Evolutionary conservation across 2,113 vertebrate species (phyloP), one percentile per base, ranked within the genome.

Genomic region (Elephantulus edwardii): DNA sequence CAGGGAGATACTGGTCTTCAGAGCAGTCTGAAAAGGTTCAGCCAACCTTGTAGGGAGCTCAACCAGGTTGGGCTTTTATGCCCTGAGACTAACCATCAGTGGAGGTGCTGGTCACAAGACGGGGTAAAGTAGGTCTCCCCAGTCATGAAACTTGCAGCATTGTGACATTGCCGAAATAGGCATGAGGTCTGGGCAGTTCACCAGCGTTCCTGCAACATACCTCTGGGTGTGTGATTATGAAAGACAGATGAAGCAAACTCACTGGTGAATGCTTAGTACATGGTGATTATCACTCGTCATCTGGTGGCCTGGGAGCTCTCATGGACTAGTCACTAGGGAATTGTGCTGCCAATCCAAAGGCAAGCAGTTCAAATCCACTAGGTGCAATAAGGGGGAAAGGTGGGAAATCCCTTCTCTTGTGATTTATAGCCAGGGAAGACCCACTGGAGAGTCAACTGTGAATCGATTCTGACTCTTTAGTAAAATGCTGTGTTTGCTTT

Each of bases 131-230:
- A 38, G 2, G 40, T 76, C 42, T 79, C 28, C 75, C 68, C 28
- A 33, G 52, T 19, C 38, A 30, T 50, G 35, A 62, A 10, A 19
- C 6, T 64, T 30, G 20, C 9, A 14, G 24, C 13, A 56, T 38
- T 66, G 58, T 2, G 48, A 19, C 13, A 56, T 38, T 66, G 58
- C 1, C 42, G 19, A 26, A 3, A 33, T 35, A 9, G n/a, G 19
- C 20, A 58, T 35, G 11, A 46, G 4, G 4, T 93, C 48, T 76
- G 9, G 19, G 48, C 26, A 28, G n/a, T 3, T 1, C 12, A 14
- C 68, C 10, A 3, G 6, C 26, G 24, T 33, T 46, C 42, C 44
- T 46, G 1, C 0, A 10, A 1, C 22, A 22, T 0, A 6, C 13
- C 8, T 76, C 17, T 16, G 6, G 20, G 22, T 28, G 19, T 56